Evolutionary conservation across 1,140 invertebrate genomes (phyloP).

Genomic region (Parasteatoda tepidariorum): DNA sequence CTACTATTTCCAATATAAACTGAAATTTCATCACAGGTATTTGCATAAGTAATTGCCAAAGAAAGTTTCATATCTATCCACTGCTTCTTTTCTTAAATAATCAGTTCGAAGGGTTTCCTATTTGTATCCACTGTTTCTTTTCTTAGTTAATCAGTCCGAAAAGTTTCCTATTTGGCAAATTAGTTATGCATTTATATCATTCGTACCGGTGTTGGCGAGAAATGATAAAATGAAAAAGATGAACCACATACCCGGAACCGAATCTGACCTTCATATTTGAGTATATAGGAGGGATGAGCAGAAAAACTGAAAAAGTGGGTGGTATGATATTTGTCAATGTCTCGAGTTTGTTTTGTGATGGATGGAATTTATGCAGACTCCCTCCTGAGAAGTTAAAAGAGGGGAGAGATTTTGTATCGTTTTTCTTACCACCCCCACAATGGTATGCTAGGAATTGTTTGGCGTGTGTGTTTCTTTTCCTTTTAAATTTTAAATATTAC

Average conservation of each 20-base stretch:
- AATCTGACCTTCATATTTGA: slow-evolving; percentile 20
- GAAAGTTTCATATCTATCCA: too few relatives aligned
- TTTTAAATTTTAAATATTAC: neutral
- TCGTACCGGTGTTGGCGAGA: too few relatives aligned
- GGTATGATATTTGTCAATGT: slow-evolving; percentile 56
- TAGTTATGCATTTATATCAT: too few relatives aligned
- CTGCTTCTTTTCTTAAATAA: too few relatives aligned
- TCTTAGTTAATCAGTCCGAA: too few relatives aligned
- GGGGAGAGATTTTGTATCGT: slow-evolving; percentile 5
- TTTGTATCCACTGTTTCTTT: too few relatives aligned
- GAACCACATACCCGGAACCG: slow-evolving; percentile 30
- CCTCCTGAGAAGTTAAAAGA: slow-evolving; percentile 27
- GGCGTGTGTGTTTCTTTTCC: neutral
- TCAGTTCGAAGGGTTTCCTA: too few relatives aligned
- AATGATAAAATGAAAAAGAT: slow-evolving; percentile 1
- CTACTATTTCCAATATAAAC: too few relatives aligned
- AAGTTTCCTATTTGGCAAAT: too few relatives aligned
- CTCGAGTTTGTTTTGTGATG: slow-evolving; percentile 37
- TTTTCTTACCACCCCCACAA: neutral
- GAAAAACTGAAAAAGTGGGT: slow-evolving; percentile 44
- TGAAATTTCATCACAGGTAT: too few relatives aligned
- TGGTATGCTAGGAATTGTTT: slow-evolving; percentile 19
- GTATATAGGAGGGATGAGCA: neutral
- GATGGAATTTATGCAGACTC: slow-evolving; percentile 21
- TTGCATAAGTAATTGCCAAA: too few relatives aligned